Percentiles rank a stretch among this genome's conserved stretches.
These are phyloP conservation scores for Tinea trinotella DNA, from an alignment of 2,888 invertebrate genomes.

Conservation along the genomic window DNA sequence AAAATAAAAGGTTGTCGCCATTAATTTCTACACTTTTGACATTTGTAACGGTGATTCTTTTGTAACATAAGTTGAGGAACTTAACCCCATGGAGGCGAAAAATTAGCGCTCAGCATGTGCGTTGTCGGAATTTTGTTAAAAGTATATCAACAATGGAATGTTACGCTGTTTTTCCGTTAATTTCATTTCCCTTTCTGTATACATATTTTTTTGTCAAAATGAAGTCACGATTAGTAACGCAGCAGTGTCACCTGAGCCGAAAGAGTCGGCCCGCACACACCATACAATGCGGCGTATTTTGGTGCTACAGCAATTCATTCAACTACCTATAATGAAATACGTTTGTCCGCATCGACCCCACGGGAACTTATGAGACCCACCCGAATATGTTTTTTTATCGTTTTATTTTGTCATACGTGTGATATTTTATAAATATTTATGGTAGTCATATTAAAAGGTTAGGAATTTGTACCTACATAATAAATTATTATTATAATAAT, in stretches of 20 bases:
- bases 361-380: slow-evolving; percentile 43
- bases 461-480: slow-evolving; percentile 5
- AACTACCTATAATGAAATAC: slow-evolving; percentile 54
- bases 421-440: slow-evolving; percentile 53
- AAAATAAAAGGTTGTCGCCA: slow-evolving; percentile 64
- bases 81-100: slow-evolving; percentile 49
- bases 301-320: slow-evolving; percentile 49
- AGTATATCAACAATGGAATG: slow-evolving; percentile 36
- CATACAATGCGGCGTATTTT: slow-evolving; percentile 56
- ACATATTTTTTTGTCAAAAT: slow-evolving; percentile 39
- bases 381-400: slow-evolving; percentile 37
- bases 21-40: slow-evolving; percentile 65
- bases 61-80: slow-evolving; percentile 38
- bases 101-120: slow-evolving; percentile 57
- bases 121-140: slow-evolving; percentile 32
- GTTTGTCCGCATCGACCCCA: slow-evolving; percentile 49
- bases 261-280: slow-evolving; percentile 54
- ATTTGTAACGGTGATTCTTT: slow-evolving; percentile 59
- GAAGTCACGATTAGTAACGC: slow-evolving; percentile 59
- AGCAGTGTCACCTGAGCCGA: slow-evolving; percentile 60
- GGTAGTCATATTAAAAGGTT: slow-evolving; percentile 22
- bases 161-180: slow-evolving; percentile 37
- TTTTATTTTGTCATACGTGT: slow-evolving; percentile 30
- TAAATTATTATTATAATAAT: neutral
- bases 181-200: slow-evolving; percentile 47